Evolutionary conservation across 2,888 invertebrate genomes (phyloP).

Genomic region (Muschampia plurimacula): DNA sequence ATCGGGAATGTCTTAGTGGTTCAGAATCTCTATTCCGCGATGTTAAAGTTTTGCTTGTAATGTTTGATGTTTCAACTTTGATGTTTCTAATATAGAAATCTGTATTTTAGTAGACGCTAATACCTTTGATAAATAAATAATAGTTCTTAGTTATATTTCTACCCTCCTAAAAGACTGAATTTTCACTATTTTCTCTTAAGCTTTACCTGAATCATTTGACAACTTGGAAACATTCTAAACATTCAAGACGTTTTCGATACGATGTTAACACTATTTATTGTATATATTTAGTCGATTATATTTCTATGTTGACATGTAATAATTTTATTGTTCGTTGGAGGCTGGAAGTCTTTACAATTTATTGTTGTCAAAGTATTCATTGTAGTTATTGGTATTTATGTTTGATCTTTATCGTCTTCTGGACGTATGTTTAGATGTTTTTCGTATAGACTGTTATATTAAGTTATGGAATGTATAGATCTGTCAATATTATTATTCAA

Average conservation of each 20-base stretch:
- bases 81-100: not conserved
- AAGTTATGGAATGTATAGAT: slow-evolving; percentile 41
- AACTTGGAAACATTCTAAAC: not conserved
- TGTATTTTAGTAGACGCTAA: not conserved
- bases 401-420: slow-evolving; percentile 41
- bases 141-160: not conserved
- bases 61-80: too few relatives aligned
- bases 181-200: slow-evolving; percentile 4
- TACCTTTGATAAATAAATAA: not conserved
- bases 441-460: slow-evolving; percentile 42
- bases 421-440: slow-evolving; percentile 41
- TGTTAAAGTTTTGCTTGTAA: not conserved
- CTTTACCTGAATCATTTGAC: not conserved
- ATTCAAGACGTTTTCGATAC: slow-evolving; percentile 28
- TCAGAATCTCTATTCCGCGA: not conserved
- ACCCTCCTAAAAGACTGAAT: slow-evolving; percentile 35
- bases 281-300: slow-evolving; percentile 10
- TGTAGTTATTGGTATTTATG: slow-evolving; percentile 40
- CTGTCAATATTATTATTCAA: slow-evolving; percentile 32
- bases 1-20: slow-evolving; percentile 28
- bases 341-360: slow-evolving; percentile 38
- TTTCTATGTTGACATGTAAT: slow-evolving; percentile 27
- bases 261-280: slow-evolving; percentile 1
- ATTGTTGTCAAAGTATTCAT: slow-evolving; percentile 35
- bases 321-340: slow-evolving; percentile 41